These are phyloP conservation scores for Montipora sp. DNA, from an alignment of 64 coral and sea anemone genomes.

Conservation along the genomic window DNA sequence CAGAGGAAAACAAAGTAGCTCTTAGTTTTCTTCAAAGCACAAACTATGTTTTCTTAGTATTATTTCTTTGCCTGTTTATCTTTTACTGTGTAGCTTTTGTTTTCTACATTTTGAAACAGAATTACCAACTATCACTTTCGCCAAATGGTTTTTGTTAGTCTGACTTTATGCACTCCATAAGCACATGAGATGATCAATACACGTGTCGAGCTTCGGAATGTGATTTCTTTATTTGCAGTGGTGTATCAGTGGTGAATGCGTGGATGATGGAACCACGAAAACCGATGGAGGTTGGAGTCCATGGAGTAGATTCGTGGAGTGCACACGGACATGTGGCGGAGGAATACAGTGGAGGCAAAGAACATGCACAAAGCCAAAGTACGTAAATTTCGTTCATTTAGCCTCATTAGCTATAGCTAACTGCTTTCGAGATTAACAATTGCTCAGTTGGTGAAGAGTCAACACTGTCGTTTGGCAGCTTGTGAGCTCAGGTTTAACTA, in stretches of 20 bases:
- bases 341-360: slow-evolving; percentile 73
- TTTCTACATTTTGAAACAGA: too few relatives aligned
- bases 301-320: slow-evolving; percentile 61
- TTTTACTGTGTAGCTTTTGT: too few relatives aligned
- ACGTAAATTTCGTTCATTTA: not conserved
- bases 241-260: slow-evolving; percentile 90
- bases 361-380: slow-evolving; percentile 82
- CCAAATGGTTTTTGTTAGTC: too few relatives aligned
- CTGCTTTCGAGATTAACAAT: not conserved
- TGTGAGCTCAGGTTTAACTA: too few relatives aligned
- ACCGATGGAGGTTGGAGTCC: slow-evolving; percentile 80
- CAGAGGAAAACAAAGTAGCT: too few relatives aligned
- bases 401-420: not conserved
- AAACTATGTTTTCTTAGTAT: too few relatives aligned
- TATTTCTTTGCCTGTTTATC: too few relatives aligned
- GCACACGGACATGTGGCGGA: slow-evolving; percentile 74
- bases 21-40: too few relatives aligned
- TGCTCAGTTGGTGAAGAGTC: too few relatives aligned
- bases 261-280: slow-evolving; percentile 80
- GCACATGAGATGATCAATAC: not conserved
- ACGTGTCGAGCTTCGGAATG: not conserved
- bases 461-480: too few relatives aligned
- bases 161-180: too few relatives aligned
- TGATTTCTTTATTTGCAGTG: slow-evolving; percentile 58
- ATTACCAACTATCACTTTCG: too few relatives aligned